Evolutionary conservation across 2,113 vertebrate species (phyloP), one percentile per base, ranked within the genome.

Genomic region (Paradisaea rubra): DNA sequence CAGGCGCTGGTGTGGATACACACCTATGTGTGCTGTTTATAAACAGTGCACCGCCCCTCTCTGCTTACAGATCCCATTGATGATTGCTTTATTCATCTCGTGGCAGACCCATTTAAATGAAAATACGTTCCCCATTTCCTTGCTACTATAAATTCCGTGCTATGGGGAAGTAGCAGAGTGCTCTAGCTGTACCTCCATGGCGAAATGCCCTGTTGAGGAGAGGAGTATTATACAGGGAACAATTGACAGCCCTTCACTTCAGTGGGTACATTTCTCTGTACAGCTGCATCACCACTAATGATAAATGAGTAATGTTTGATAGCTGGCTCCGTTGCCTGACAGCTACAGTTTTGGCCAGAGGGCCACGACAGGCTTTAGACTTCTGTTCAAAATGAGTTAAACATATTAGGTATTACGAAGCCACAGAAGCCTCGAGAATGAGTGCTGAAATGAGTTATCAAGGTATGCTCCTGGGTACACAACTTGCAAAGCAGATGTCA

Each of bases 401-500:
- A 98, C 98, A 98, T 98, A 98, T 98, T 98, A 97, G 98, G 98
- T 96, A 97, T 98, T 98, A 97, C 95, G 97, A 98, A 97, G 97
- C 98, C 97, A 96, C 97, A 97, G 98, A 98, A 98, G 97, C 97
- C 97, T 97, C 90, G 74, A 97, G 98, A 98, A 98, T 96, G 96
- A 97, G 97, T 96, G 97, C 97, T 98, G 98, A 98, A 98, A 98
- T 98, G 94, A 98, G 98, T 98, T 98, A 98, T 98, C 98, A 97
- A 97, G 98, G 97, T 98, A 98, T 98, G 98, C 98, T 98, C 98
- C 97, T 97, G 98, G 98, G 98, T 97, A 98, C 98, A 98, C 97
- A 98, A 98, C 98, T 98, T 98, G 97, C 98, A 98, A 98, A 98
- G 98, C 98, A 98, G 98, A 98, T 98, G 99, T 99, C 98, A 99